A percentile compares a stretch with the other conserved stretches of the same genome.
Conservation (phyloP, 2,888 invertebrate genomes). For the Sinopyrophorus schimmeli region DNA sequence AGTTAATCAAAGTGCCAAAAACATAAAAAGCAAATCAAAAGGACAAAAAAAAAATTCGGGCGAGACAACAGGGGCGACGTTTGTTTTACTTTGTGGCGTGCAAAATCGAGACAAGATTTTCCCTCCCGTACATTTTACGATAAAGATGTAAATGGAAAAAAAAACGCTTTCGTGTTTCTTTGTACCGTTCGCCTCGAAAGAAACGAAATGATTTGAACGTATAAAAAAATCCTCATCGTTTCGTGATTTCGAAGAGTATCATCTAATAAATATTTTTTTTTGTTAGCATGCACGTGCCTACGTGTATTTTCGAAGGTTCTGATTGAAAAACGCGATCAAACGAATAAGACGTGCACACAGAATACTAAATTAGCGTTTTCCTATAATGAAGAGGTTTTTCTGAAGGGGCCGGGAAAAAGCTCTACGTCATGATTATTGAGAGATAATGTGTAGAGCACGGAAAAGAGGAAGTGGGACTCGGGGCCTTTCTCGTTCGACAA, state of each 20-base stretch:
- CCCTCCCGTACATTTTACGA: no score
- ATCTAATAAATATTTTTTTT: slow-evolving; percentile 16
- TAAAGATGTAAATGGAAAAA: no score
- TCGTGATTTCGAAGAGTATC: slow-evolving; percentile 11
- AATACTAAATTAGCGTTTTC: slow-evolving; percentile 14
- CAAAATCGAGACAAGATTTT: no score
- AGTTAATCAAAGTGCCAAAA: no score
- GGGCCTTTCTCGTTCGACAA: no score
- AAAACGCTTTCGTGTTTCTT: no score
- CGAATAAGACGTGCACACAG: slow-evolving; percentile 16
- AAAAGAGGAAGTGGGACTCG: no score
- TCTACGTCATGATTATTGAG: slow-evolving; percentile 6
- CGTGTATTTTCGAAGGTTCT: slow-evolving; percentile 10
- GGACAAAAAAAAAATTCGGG: no score
- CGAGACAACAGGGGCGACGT: no score
- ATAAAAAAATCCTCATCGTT: slow-evolving; percentile 6
- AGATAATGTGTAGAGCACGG: slow-evolving; percentile 7
- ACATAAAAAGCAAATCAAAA: no score
- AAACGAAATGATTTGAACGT: slow-evolving; percentile 3
- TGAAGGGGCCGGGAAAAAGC: slow-evolving; percentile 7
- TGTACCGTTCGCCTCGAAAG: no score
- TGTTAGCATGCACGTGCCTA: slow-evolving; percentile 13
- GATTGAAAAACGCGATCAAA: slow-evolving; percentile 16
- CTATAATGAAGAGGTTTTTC: slow-evolving; percentile 5
- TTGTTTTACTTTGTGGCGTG: no score